These are phyloP conservation scores for Leistus spinibarbis DNA, from an alignment of 2,888 invertebrate genomes.

Conservation along the genomic window DNA sequence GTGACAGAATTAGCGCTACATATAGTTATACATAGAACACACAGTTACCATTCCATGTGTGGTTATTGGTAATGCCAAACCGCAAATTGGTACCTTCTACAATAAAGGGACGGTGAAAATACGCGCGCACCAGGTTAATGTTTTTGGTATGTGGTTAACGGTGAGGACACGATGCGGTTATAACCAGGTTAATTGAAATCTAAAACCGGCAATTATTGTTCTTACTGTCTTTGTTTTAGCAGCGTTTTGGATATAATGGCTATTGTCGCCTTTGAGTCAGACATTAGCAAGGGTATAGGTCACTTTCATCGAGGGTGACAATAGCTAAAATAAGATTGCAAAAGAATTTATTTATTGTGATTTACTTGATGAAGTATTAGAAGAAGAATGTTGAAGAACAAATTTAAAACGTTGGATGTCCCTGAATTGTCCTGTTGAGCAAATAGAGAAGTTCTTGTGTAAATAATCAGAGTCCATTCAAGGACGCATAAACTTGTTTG, in stretches of 20 bases:
- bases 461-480: background rate
- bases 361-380: no score
- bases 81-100: background rate
- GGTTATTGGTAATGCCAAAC: background rate
- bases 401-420: no score
- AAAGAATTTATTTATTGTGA: no score
- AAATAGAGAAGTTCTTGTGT: background rate
- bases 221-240: background rate
- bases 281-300: no score
- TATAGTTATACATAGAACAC: background rate
- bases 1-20: background rate
- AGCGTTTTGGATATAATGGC: background rate
- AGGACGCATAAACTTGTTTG: background rate
- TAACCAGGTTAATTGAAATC: background rate
- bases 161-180: background rate
- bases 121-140: background rate
- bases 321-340: no score
- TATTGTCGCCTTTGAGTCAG: no score
- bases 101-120: background rate
- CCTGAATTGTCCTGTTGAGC: no score
- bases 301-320: no score
- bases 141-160: background rate
- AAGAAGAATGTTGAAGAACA: no score
- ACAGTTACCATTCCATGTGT: background rate
- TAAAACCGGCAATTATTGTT: background rate